These are phyloP conservation scores for Crossaster papposus DNA, from an alignment of 53 echinoderm and acorn worm genomes.

Conservation along the genomic window DNA sequence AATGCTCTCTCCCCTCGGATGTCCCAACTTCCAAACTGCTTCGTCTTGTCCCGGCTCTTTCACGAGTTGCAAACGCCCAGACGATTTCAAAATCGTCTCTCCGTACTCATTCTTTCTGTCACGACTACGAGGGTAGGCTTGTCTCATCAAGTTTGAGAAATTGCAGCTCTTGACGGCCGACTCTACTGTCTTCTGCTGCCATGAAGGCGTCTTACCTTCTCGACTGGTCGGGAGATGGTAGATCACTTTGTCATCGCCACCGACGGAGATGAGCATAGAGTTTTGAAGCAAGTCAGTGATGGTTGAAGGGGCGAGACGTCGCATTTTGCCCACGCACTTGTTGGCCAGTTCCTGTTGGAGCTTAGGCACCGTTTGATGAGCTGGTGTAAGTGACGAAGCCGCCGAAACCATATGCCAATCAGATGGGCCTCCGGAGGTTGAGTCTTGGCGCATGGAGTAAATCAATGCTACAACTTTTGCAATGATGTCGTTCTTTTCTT, in stretches of 20 bases:
- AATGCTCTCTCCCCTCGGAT: too few species aligned
- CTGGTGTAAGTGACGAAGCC: neutral
- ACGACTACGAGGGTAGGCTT: constrained; percentile 35
- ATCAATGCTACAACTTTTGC: constrained; percentile 17
- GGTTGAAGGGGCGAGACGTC: constrained; percentile 19
- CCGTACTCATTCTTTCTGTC: too few species aligned
- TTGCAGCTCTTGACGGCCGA: constrained; percentile 21
- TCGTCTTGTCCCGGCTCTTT: too few species aligned
- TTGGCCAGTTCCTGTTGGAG: constrained; percentile 33
- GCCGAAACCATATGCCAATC: neutral
- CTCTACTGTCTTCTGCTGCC: constrained; percentile 22
- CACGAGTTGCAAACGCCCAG: too few species aligned
- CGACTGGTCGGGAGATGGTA: constrained; percentile 5
- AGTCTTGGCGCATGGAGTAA: neutral
- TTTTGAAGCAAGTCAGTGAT: constrained; percentile 8
- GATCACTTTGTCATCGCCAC: neutral
- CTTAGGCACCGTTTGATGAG: neutral
- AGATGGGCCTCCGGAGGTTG: neutral
- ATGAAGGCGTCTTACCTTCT: neutral
- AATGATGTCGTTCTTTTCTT: neutral
- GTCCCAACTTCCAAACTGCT: neutral
- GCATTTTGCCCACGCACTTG: constrained; percentile 24
- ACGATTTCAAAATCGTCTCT: too few species aligned
- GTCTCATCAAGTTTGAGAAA: neutral
- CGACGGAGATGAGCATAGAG: neutral